A percentile compares a stretch with the other conserved stretches of the same genome.
phyloP scores from a whole-genome alignment of 1,140 invertebrate genomes.

The Lepidurus couesii region DNA sequence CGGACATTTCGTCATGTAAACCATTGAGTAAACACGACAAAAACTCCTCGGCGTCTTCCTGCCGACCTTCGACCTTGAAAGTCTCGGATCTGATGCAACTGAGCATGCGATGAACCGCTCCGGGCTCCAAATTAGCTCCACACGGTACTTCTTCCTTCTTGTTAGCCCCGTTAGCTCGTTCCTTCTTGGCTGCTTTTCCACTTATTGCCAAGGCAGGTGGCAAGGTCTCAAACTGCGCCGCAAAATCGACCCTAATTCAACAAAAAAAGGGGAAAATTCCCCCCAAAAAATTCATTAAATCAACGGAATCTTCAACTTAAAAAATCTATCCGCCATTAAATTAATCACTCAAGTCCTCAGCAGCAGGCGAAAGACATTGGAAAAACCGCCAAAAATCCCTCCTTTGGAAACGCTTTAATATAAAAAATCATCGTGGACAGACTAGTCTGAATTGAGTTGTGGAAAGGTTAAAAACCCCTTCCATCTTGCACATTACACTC shows the following conservation, averaged over 20 bases:
- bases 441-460: constrained; percentile 36
- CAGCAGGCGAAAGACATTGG: not conserved
- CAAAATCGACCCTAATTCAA: constrained; percentile 49
- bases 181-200: constrained; percentile 43
- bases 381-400: not conserved
- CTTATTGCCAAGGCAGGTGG: constrained; percentile 47
- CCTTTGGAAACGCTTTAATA: not conserved
- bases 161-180: not conserved
- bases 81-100: constrained; percentile 60
- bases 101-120: constrained; percentile 73
- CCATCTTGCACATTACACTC: constrained; percentile 33
- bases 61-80: constrained; percentile 68
- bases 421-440: constrained; percentile 18
- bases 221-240: constrained; percentile 61
- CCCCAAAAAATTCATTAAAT: constrained; percentile 45
- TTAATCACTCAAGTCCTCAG: not conserved
- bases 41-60: constrained; percentile 95
- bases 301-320: constrained; percentile 8
- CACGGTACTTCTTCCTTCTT: constrained; percentile 39
- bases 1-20: constrained; percentile 92
- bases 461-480: constrained; percentile 11
- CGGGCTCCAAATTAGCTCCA: constrained; percentile 71
- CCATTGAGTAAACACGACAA: constrained; percentile 84
- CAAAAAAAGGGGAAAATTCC: constrained; percentile 48
- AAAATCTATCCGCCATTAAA: not conserved